These are phyloP conservation scores for Agrotis ipsilon DNA, from an alignment of 2,888 invertebrate genomes.

Conservation along the genomic window DNA sequence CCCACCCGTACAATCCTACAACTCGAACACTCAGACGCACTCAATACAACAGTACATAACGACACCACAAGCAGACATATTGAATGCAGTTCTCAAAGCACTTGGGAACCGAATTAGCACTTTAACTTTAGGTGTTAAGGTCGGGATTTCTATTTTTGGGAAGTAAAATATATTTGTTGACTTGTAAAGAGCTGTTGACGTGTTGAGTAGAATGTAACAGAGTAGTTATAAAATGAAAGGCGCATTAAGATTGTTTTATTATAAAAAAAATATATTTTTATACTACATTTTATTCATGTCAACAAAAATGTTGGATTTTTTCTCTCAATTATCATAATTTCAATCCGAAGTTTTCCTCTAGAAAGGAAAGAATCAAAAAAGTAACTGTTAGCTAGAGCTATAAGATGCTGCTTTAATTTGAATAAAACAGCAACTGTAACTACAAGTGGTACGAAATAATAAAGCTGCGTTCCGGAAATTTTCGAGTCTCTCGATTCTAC, in stretches of 20 bases:
- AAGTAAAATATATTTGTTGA: constrained; percentile 59
- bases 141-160: constrained; percentile 14
- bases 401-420: too few species aligned
- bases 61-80: constrained; percentile 56
- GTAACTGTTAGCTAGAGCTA: too few species aligned
- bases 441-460: too few species aligned
- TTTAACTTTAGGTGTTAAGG: constrained; percentile 56
- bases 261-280: too few species aligned
- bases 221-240: constrained; percentile 34
- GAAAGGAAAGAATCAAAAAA: too few species aligned
- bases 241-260: too few species aligned
- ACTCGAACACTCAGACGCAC: constrained; percentile 73
- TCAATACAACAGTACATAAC: constrained; percentile 62
- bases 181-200: constrained; percentile 70
- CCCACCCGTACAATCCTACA: constrained; percentile 25
- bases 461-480: too few species aligned
- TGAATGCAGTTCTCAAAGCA: constrained; percentile 40
- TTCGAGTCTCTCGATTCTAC: too few species aligned
- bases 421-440: too few species aligned
- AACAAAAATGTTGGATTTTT: neutral
- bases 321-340: neutral
- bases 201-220: constrained; percentile 63
- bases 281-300: too few species aligned
- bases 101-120: constrained; percentile 36
- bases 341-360: too few species aligned